Evolutionary conservation across 1,140 invertebrate genomes (phyloP), one percentile per base, ranked within the genome.

Genomic region (Drosophila saltans): DNA sequence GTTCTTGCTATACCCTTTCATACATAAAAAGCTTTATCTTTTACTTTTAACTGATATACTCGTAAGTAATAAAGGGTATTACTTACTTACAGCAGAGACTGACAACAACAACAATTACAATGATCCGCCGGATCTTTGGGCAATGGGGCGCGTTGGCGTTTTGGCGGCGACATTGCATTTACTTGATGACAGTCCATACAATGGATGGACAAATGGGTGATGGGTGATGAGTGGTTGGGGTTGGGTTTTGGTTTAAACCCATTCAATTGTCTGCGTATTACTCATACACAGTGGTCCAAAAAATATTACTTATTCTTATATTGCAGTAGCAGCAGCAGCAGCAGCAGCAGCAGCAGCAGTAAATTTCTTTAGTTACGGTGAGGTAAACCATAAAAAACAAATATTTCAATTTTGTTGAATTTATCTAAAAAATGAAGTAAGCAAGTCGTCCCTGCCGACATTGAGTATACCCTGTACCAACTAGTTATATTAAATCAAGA

Each of bases 231-330:
- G 28, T 30, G 28, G 28, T 30, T 2, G 4, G 2, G 28, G 28
- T 30, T 30, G 28, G 0, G 28, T 30, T 30, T 30, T 30, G 21
- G 48, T 36, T 36, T 36, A 26, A 45, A 40, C 33, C 52, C 56
- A 62, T 73, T 72, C 43, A 66, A 66, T 65, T 77, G 48, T 45
- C 70, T 57, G 48, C 33, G 3, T 83, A 86, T 88, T 86, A 86
- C 83, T 83, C 84, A 86, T 86, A 86, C 80, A 83, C 83, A 80
- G 73, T 88, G 76, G 6, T 2, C 3, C 3, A 36, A 36, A 36
- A 36, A 36, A 2, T 36, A 36, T 36, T 36, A 4, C 33, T 36
- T 36, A 36, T 36, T 36, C 33, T 36, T 36, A 3, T 36, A 7
- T 30, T 30, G 28, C 28, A 36, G 33, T 1, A 36, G 4, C 2